These are phyloP conservation scores for Bufo gargarizans DNA, from an alignment of 2,113 vertebrate genomes.

Conservation along the genomic window DNA sequence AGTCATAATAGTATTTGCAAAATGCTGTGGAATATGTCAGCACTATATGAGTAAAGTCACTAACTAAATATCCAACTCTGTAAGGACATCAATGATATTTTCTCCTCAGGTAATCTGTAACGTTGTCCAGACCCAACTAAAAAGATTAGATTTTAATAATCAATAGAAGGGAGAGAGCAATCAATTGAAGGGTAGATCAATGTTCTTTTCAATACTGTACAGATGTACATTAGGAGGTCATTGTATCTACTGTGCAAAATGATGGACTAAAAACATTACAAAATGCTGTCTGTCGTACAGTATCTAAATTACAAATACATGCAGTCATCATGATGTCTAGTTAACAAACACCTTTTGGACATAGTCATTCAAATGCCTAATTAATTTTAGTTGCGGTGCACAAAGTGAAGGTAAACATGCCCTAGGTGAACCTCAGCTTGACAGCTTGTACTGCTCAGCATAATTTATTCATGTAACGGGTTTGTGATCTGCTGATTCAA, in stretches of 20 bases:
- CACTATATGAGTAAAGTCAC: no score
- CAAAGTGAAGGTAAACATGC: constrained; percentile 44
- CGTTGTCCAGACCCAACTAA: background rate
- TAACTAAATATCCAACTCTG: background rate
- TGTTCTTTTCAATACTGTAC: background rate
- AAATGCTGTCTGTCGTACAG: background rate
- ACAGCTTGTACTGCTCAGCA: constrained; percentile 30
- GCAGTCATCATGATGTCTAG: constrained; percentile 33
- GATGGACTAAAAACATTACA: background rate
- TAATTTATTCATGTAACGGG: constrained; percentile 7
- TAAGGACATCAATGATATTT: background rate
- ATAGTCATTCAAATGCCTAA: constrained; percentile 24
- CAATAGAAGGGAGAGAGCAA: background rate
- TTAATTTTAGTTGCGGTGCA: constrained; percentile 39
- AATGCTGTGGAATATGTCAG: no score
- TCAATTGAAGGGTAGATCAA: no score
- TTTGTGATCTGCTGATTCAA: constrained; percentile 17
- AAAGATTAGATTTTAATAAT: background rate
- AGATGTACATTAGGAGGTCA: background rate
- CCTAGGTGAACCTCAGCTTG: constrained; percentile 29
- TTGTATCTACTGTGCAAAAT: no score
- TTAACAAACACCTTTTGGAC: constrained; percentile 36
- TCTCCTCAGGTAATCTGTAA: background rate
- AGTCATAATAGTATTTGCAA: no score
- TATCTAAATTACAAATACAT: constrained; percentile 18